Evolutionary conservation across 2,888 invertebrate genomes (phyloP).

Genomic region (Anthophora plumipes): DNA sequence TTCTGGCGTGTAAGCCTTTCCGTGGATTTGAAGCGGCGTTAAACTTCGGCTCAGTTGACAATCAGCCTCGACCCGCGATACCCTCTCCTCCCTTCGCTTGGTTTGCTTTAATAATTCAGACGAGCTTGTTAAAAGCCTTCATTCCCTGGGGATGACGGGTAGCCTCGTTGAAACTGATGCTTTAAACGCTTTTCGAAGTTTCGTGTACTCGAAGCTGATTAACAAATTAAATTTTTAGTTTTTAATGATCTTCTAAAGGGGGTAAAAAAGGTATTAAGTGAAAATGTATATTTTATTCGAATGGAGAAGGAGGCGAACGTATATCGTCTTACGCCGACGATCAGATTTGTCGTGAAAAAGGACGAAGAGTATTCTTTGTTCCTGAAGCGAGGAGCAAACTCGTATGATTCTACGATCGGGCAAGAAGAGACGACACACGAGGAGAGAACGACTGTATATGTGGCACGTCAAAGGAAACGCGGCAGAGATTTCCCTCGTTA

Average conservation of each 20-base stretch:
- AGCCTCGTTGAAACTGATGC: slow-evolving; percentile 1
- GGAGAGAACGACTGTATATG: slow-evolving; percentile 9
- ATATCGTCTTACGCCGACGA: not conserved
- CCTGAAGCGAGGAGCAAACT: slow-evolving; percentile 1
- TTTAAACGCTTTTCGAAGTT: slow-evolving; percentile 23
- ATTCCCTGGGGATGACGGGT: not conserved
- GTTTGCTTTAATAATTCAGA: slow-evolving; percentile 65
- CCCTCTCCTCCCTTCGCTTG: slow-evolving; percentile 13
- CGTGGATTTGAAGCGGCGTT: slow-evolving; percentile 52
- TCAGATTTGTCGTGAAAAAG: not conserved
- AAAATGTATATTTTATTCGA: too few relatives aligned
- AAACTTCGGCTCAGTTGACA: slow-evolving; percentile 59
- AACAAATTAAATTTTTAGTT: slow-evolving; percentile 4
- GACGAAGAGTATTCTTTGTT: not conserved
- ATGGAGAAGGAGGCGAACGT: too few relatives aligned
- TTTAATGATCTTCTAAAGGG: not conserved
- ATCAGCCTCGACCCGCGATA: slow-evolving; percentile 43
- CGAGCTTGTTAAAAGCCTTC: slow-evolving; percentile 53
- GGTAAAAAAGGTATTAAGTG: not conserved
- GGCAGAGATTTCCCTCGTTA: slow-evolving; percentile 61
- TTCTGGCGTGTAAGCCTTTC: slow-evolving; percentile 40
- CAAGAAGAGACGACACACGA: slow-evolving; percentile 9
- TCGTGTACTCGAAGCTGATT: not conserved
- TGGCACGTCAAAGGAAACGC: slow-evolving; percentile 60
- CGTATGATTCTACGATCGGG: slow-evolving; percentile 19